Conservation (phyloP, 1,140 invertebrate genomes). For the Aphelenchoides besseyi region DNA sequence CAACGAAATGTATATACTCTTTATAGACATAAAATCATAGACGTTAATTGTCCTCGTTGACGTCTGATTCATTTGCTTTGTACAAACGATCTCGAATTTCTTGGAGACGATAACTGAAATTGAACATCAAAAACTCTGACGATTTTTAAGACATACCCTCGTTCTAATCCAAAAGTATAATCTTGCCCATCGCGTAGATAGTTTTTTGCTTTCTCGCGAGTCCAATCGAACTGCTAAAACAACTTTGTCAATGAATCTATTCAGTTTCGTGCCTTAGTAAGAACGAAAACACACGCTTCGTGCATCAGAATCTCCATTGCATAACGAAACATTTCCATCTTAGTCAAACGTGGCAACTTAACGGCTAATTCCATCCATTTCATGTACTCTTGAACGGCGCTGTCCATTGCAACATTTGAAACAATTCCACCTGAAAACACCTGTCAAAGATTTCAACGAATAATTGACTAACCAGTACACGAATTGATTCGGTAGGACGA, state of each 20-base stretch:
- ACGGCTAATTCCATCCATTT: not conserved
- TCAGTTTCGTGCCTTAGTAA: not conserved
- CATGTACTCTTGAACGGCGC: not conserved
- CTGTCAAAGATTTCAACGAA: not conserved
- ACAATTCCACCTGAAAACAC: not conserved
- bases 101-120: no score
- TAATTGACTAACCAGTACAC: not conserved
- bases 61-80: no score
- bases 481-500: not conserved
- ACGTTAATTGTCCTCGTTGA: no score
- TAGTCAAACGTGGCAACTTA: not conserved
- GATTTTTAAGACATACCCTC: not conserved
- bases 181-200: not conserved
- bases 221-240: not conserved
- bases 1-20: not conserved
- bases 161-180: not conserved
- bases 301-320: not conserved
- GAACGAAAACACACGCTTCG: not conserved
- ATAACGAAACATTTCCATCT: not conserved
- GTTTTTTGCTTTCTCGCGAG: not conserved
- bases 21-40: no score
- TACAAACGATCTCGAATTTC: no score
- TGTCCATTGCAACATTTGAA: not conserved
- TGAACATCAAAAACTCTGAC: no score
- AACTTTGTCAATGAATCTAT: not conserved